Evolutionary conservation across 2,113 vertebrate species (phyloP), one percentile per base, ranked within the genome.

Genomic region (Ranitomeya variabilis): DNA sequence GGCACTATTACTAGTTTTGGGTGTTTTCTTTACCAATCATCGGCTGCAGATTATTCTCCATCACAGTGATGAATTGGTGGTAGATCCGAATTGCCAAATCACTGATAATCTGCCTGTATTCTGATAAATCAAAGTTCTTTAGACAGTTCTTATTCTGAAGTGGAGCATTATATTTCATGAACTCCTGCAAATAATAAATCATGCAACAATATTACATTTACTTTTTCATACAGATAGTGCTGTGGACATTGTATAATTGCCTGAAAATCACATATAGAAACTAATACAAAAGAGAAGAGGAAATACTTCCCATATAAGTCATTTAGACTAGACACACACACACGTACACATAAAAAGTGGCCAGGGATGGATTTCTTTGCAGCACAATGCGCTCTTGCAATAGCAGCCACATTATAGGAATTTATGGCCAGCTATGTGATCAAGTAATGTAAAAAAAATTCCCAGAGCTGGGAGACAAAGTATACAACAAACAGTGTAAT

Each of bases 81-180:
- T 99, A 98, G 90, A 99, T 97, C 12, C 92, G 95, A 90, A 99
- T 99, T 88, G 97, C 96, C 92, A 99, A 91, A 87, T 99, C 98
- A 23, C 98, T 99, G 79, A 99, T 93, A 83, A 99, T 95, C 87
- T 99, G 98, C 80, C 97, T 95, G 93, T 99, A 96, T 89, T 99
- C 98, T 0, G 97, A 97, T 83, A 99, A 95, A 92, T 99, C 98
- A 89, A 99, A 99, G 88, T 99, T 97, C 92, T 94, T 94, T 94
- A 99, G 89, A 89, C 96, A 99, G 92, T 99, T 98, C 92, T 96
- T 97, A 64, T 96, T 98, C 94, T 99, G 98, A 13, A 90, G 94
- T 26, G 96, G 94, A 54, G 94, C 96, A 82, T 96, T 99, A 73
- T 93, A 91, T 83, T 97, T 98, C 92, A 95, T 94, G 90, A 97